Evolutionary conservation across 2,797 vertebrate species (phyloP).

Genomic region (Erethizon dorsatum): DNA sequence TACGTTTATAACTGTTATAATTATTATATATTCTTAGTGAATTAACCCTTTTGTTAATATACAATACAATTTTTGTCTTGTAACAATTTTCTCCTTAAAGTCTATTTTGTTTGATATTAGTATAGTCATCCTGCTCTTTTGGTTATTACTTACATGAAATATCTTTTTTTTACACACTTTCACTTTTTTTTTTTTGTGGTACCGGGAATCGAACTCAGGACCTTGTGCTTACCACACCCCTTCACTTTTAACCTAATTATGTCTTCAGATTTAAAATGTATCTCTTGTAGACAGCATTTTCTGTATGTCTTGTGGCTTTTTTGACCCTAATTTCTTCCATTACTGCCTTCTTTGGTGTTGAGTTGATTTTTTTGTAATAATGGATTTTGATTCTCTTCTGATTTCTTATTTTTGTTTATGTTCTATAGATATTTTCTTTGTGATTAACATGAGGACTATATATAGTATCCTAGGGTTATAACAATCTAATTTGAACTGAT

Average conservation of each 20-base stretch:
- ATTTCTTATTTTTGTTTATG: neutral
- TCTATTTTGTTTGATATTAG: neutral
- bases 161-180: neutral
- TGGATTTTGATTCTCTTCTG: neutral
- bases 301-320: neutral
- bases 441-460: neutral
- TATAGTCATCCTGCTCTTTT: neutral
- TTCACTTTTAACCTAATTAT: neutral
- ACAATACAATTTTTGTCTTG: neutral
- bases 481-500: neutral
- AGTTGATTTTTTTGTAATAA: neutral
- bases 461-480: neutral
- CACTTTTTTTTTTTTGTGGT: neutral
- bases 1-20: neutral
- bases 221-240: neutral
- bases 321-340: neutral
- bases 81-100: neutral
- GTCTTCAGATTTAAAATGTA: neutral
- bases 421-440: neutral
- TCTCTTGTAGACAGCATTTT: slow-evolving; percentile 26
- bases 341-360: neutral
- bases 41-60: neutral
- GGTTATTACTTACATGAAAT: neutral
- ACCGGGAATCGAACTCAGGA: no score
- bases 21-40: neutral